Evolutionary conservation across 2,888 invertebrate genomes (phyloP).

Genomic region (Drosophila pseudotalamancana): DNA sequence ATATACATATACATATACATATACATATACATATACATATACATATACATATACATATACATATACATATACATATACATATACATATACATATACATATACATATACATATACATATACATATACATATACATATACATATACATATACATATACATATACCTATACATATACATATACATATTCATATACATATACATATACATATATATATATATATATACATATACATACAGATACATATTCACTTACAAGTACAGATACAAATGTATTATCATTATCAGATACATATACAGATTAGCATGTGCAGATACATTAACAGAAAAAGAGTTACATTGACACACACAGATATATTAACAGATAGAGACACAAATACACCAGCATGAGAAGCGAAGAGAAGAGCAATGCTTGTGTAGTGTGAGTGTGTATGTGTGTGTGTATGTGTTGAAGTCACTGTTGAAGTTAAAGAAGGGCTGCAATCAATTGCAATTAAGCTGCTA

Average conservation of each 20-base stretch:
- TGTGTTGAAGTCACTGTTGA: slow-evolving; percentile 12
- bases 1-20: neutral
- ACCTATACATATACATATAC: neutral
- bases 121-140: neutral
- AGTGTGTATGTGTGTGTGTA: no score
- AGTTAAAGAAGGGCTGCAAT: slow-evolving; percentile 51
- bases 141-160: neutral
- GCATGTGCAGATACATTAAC: neutral
- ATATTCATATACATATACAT: neutral
- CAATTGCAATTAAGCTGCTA: slow-evolving; percentile 74
- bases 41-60: neutral
- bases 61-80: neutral
- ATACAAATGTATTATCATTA: no score
- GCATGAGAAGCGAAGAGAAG: no score
- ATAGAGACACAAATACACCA: slow-evolving; percentile 2
- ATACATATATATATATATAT: neutral
- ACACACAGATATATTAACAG: neutral
- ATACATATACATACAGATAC: neutral
- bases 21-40: neutral
- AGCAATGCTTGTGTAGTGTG: no score
- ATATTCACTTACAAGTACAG: slow-evolving; percentile 2
- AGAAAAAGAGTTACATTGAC: neutral
- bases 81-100: neutral
- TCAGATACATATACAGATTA: slow-evolving; percentile 3
- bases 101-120: neutral